These are phyloP conservation scores for Botrylloides violaceus DNA, from an alignment of 23 tunicate genomes.

Conservation along the genomic window DNA sequence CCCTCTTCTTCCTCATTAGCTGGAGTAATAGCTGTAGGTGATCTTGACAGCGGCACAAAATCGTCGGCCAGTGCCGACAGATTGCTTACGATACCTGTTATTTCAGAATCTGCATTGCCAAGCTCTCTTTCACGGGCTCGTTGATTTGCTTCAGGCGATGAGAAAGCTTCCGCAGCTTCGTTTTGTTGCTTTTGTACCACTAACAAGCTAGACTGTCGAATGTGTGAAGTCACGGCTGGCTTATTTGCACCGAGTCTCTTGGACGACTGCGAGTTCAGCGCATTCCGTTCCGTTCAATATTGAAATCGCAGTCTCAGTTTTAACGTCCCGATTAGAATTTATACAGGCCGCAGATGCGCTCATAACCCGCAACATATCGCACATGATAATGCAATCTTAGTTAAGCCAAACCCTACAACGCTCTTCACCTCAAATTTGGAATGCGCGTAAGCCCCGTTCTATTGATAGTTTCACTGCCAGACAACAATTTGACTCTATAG, in stretches of 20 bases:
- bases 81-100: constrained; percentile 6
- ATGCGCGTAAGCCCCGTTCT: too few species aligned
- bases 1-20: constrained; percentile 14
- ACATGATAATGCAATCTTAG: too few species aligned
- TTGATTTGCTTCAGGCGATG: constrained; percentile 36
- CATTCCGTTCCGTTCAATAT: too few species aligned
- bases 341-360: too few species aligned
- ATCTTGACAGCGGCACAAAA: constrained; percentile 1
- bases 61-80: constrained; percentile 6
- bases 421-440: too few species aligned
- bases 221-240: background rate
- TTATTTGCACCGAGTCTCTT: background rate
- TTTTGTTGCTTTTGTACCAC: constrained; percentile 6
- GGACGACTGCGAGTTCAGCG: too few species aligned
- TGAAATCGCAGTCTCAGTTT: too few species aligned
- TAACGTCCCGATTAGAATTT: too few species aligned
- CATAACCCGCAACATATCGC: too few species aligned
- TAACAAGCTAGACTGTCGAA: background rate
- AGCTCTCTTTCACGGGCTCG: constrained; percentile 36
- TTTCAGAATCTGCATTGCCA: background rate
- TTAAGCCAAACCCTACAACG: too few species aligned
- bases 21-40: background rate
- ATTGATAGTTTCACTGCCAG: too few species aligned
- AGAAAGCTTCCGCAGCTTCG: constrained; percentile 50
- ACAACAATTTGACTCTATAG: too few species aligned